A percentile compares a stretch with the other conserved stretches of the same genome.
These are phyloP conservation scores for Hemaris fuciformis DNA, from an alignment of 2,888 invertebrate species.

Conservation along the genomic window DNA sequence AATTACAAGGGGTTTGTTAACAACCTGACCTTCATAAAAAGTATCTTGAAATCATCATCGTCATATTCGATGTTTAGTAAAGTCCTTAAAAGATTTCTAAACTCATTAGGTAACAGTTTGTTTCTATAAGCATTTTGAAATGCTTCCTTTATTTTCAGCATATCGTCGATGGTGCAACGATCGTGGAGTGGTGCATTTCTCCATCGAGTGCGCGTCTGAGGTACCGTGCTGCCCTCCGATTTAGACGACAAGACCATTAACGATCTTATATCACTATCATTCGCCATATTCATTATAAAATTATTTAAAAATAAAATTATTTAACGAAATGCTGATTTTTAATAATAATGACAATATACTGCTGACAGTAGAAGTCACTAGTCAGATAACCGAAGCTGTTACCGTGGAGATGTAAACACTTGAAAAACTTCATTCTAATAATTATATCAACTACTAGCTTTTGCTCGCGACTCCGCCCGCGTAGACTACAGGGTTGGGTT, in stretches of 20 bases:
- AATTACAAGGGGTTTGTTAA: too few species aligned
- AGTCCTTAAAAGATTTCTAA: slow-evolving; percentile 62
- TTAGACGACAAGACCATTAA: slow-evolving; percentile 54
- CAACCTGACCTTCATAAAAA: slow-evolving; percentile 82
- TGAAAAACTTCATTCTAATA: too few species aligned
- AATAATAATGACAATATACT: neutral
- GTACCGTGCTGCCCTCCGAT: slow-evolving; percentile 57
- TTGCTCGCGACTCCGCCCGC: too few species aligned
- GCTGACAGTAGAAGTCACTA: too few species aligned
- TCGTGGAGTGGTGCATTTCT: slow-evolving; percentile 65
- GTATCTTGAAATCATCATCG: slow-evolving; percentile 81
- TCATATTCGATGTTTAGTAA: slow-evolving; percentile 74
- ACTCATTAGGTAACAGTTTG: slow-evolving; percentile 62
- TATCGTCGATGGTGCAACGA: slow-evolving; percentile 63
- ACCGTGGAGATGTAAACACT: too few species aligned
- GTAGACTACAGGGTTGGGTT: too few species aligned
- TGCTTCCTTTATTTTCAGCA: slow-evolving; percentile 68
- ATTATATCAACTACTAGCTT: too few species aligned
- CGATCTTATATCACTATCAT: slow-evolving; percentile 58
- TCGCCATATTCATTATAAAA: slow-evolving; percentile 43
- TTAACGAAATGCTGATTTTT: neutral
- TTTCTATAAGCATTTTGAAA: slow-evolving; percentile 67
- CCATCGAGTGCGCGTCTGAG: slow-evolving; percentile 40
- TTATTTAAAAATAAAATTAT: neutral
- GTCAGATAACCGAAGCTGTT: too few species aligned